phyloP scores from a whole-genome alignment of 2,113 vertebrate genomes.

The Dromaius novaehollandiae region DNA sequence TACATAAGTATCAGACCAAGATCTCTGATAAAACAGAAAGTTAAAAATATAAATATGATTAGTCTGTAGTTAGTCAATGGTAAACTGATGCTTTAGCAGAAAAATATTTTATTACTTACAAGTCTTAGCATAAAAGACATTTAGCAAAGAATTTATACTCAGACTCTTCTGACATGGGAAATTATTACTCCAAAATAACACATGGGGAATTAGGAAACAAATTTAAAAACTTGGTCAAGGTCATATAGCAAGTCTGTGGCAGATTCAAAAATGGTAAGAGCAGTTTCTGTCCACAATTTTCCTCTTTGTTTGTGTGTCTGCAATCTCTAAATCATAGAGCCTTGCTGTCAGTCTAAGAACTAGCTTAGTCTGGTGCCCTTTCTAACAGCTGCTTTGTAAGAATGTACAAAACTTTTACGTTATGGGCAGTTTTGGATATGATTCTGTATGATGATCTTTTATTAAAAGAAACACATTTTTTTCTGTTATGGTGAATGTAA shows the following conservation, averaged over 20 bases:
- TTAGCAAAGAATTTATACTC: background rate
- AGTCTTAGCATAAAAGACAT: background rate
- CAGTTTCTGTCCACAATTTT: background rate
- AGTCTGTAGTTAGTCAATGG: background rate
- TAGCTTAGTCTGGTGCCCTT: background rate
- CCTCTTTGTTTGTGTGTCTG: background rate
- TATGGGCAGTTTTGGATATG: background rate
- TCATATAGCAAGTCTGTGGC: background rate
- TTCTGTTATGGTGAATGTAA: background rate
- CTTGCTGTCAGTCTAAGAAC: background rate
- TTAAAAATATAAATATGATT: background rate
- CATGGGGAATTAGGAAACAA: background rate
- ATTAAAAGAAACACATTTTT: background rate
- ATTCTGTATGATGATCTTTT: background rate
- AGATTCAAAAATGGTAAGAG: background rate
- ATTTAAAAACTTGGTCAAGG: background rate
- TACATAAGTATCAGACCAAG: background rate
- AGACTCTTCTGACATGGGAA: background rate
- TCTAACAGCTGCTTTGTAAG: background rate
- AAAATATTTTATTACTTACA: background rate
- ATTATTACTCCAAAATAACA: background rate
- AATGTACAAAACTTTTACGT: background rate
- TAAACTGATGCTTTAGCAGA: background rate
- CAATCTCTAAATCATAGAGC: background rate
- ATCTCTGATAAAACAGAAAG: background rate